Conservation (phyloP, 2,888 invertebrate species). For the Sarcophaga rosellei region DNA sequence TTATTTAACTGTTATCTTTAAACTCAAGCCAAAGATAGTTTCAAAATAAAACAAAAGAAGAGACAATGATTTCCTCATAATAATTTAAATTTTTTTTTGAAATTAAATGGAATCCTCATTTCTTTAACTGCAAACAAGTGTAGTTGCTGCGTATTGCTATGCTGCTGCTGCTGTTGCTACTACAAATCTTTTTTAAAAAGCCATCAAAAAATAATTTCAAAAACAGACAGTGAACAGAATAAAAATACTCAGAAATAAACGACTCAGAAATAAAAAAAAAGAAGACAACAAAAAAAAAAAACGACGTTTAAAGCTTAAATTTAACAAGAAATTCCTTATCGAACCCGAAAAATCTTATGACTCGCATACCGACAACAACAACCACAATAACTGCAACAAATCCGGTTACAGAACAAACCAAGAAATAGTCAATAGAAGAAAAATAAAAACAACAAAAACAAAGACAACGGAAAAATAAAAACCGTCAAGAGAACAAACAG, state of each 20-base stretch:
- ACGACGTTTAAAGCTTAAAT: slow-evolving; percentile 57
- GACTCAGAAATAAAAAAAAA: too few species aligned
- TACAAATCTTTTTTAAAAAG: neutral
- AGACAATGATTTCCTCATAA: neutral
- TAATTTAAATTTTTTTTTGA: neutral
- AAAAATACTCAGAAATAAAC: neutral
- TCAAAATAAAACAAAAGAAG: neutral
- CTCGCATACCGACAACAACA: slow-evolving; percentile 2
- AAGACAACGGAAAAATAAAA: too few species aligned
- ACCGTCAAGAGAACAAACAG: neutral
- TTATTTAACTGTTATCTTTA: neutral
- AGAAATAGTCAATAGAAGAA: neutral
- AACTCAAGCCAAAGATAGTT: neutral
- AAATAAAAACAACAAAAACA: neutral
- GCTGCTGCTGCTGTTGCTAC: neutral
- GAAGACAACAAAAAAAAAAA: neutral
- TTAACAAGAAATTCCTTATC: slow-evolving; percentile 69
- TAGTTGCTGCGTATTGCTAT: neutral
- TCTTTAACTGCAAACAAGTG: neutral
- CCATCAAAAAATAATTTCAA: neutral
- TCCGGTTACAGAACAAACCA: neutral
- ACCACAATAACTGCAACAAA: neutral
- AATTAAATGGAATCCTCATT: neutral
- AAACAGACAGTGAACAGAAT: neutral
- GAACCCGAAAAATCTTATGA: slow-evolving; percentile 48